Evolutionary conservation across 1,140 invertebrate species (phyloP).

Genomic region (Aphelinus atriplicis): DNA sequence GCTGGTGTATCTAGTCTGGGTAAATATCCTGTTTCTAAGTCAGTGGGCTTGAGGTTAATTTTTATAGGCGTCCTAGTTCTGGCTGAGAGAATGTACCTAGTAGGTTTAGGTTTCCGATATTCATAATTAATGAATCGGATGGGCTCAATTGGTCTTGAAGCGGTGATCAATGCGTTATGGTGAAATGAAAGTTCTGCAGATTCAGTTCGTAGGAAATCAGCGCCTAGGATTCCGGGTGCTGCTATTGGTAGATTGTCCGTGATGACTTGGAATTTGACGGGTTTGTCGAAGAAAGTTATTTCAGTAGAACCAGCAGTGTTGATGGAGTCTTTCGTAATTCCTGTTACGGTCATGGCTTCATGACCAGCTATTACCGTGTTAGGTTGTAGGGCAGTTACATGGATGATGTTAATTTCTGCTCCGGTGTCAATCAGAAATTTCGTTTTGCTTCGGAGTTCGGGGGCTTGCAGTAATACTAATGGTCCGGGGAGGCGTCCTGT

Average conservation of each 20-base stretch:
- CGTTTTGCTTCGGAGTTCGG: background rate
- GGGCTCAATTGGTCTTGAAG: no score
- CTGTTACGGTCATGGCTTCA: slow-evolving; percentile 15
- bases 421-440: slow-evolving; percentile 5
- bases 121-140: no score
- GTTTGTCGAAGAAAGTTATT: background rate
- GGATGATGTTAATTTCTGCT: background rate
- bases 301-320: slow-evolving; percentile 15
- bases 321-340: slow-evolving; percentile 9
- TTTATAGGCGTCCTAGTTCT: background rate
- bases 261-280: background rate
- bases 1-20: background rate
- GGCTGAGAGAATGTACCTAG: background rate
- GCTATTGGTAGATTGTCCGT: background rate
- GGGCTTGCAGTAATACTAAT: background rate
- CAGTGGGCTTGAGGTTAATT: background rate
- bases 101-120: no score
- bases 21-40: background rate
- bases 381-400: background rate
- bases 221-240: slow-evolving; percentile 1
- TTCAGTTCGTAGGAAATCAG: slow-evolving; percentile 28
- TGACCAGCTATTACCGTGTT: slow-evolving; percentile 4
- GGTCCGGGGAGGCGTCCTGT: no score
- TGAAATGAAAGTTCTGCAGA: slow-evolving; percentile 34
- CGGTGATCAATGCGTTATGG: slow-evolving; percentile 21